Evolutionary conservation across 1,140 invertebrate species (phyloP).

Genomic region (Latrodectus geometricus): DNA sequence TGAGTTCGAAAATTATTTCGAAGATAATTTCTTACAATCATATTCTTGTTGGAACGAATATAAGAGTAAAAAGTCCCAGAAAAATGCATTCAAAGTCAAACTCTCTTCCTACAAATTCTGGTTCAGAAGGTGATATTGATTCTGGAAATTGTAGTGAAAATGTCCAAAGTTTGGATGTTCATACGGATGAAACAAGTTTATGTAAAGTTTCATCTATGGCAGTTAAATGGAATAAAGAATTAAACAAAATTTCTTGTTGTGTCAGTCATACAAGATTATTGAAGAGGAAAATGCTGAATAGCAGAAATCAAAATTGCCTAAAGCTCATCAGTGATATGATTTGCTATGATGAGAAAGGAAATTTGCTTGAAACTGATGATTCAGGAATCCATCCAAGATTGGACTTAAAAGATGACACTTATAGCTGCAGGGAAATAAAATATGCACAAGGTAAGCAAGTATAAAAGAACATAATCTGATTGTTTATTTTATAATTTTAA

Average conservation of each 20-base stretch:
- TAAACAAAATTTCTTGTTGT: slow-evolving; percentile 18
- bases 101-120: not conserved
- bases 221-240: not conserved
- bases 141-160: slow-evolving; percentile 47
- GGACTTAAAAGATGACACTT: not conserved
- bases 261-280: not conserved
- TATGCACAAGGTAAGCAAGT: not conserved
- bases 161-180: not conserved
- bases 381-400: not conserved
- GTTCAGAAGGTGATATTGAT: slow-evolving; percentile 51
- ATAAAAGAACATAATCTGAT: not conserved
- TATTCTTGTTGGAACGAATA: not conserved
- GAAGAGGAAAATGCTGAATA: not conserved
- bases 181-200: not conserved
- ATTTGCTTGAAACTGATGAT: not conserved
- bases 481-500: not conserved
- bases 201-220: not conserved
- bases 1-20: not conserved
- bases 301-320: not conserved
- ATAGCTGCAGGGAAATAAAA: not conserved
- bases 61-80: slow-evolving; percentile 21
- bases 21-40: slow-evolving; percentile 47
- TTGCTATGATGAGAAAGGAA: not conserved
- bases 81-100: not conserved
- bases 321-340: not conserved